Percentiles rank a stretch among this genome's conserved stretches.
Evolutionary conservation across 2,888 invertebrate species (phyloP).

Genomic region (Seira musarum): DNA sequence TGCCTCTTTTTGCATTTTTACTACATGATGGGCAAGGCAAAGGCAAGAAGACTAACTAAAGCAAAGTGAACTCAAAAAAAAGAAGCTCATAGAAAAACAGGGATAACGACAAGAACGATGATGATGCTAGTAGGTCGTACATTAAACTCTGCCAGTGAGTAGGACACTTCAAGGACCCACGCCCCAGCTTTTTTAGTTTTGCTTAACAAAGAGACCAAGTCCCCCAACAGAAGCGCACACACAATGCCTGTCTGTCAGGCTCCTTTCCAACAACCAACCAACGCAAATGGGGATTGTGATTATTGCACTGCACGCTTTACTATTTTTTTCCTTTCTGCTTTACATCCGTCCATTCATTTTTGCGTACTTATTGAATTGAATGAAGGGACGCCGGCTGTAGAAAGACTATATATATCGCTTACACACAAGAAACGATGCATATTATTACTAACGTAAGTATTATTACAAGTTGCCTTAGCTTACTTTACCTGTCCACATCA

Average conservation of each 20-base stretch:
- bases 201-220: constrained; percentile 4
- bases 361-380: no score
- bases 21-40: constrained; percentile 12
- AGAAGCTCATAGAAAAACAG: neutral
- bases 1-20: neutral
- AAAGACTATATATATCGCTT: no score
- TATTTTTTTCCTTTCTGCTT: neutral
- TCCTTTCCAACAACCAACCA: constrained; percentile 8
- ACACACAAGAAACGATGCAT: no score
- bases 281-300: neutral
- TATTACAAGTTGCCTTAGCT: no score
- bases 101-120: neutral
- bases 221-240: neutral
- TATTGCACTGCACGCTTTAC: neutral
- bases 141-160: constrained; percentile 53
- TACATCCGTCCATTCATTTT: neutral
- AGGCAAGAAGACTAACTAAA: neutral
- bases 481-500: constrained; percentile 34
- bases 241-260: constrained; percentile 12
- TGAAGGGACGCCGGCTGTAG: neutral
- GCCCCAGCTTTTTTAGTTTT: constrained; percentile 36
- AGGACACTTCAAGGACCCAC: constrained; percentile 57
- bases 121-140: constrained; percentile 47
- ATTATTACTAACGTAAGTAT: no score
- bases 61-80: neutral